A percentile compares a stretch with the other conserved stretches of the same genome.
Conservation (phyloP, 2,888 invertebrate genomes). For the Ophion costatus region DNA sequence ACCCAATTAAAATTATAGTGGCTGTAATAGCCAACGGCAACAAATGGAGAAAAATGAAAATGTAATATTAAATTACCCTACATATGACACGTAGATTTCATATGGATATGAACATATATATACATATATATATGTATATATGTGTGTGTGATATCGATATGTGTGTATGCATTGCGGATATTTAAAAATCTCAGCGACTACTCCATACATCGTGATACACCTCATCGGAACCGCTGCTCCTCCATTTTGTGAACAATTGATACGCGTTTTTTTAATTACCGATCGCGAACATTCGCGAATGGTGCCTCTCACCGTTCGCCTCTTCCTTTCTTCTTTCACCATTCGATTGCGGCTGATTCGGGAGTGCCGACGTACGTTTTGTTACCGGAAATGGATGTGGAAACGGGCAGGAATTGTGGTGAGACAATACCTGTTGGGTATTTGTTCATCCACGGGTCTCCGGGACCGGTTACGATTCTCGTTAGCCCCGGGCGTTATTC, state of each 20-base stretch:
- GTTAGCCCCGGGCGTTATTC: constrained; percentile 34
- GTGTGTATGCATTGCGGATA: background rate
- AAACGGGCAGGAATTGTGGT: constrained; percentile 18
- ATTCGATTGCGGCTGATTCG: background rate
- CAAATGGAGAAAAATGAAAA: background rate
- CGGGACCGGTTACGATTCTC: constrained; percentile 38
- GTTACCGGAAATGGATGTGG: background rate
- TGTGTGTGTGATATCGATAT: background rate
- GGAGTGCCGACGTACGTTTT: background rate
- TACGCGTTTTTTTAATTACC: background rate
- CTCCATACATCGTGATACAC: background rate
- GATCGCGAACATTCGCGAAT: background rate
- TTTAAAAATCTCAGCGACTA: background rate
- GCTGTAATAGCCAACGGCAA: no score
- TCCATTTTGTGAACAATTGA: background rate
- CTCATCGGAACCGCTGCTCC: background rate
- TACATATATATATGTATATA: no score
- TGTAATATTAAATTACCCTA: background rate
- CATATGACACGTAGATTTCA: no score
- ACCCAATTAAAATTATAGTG: no score
- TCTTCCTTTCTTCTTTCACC: background rate
- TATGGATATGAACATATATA: no score
- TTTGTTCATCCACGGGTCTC: constrained; percentile 19
- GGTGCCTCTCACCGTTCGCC: background rate
- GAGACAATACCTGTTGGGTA: constrained; percentile 19